phyloP scores from a whole-genome alignment of 2,797 vertebrate species.

The Coracias cyanogaster region DNA sequence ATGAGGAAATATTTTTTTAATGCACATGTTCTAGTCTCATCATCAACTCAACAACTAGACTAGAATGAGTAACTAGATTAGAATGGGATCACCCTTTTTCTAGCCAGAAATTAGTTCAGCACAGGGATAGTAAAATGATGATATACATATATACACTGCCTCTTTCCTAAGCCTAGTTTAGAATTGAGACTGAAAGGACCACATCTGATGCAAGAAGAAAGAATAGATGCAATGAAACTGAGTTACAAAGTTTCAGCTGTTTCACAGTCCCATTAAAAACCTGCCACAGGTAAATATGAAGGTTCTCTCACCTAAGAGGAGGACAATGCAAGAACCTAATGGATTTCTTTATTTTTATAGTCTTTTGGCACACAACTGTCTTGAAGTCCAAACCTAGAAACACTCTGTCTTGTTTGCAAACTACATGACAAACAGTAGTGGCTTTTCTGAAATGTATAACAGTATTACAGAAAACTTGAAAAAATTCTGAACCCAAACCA shows the following conservation, averaged over 20 bases:
- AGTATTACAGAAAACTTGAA: neutral
- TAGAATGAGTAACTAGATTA: neutral
- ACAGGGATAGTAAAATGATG: neutral
- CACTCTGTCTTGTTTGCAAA: neutral
- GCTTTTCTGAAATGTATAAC: neutral
- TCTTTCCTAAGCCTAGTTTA: neutral
- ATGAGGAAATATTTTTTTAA: neutral
- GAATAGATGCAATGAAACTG: neutral
- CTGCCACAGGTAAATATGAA: neutral
- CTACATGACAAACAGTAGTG: neutral
- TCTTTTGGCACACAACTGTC: neutral
- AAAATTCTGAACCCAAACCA: neutral
- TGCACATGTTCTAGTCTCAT: fast-evolving
- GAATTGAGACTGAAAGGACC: neutral
- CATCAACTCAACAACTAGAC: neutral
- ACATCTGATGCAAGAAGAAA: neutral
- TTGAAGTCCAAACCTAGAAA: neutral
- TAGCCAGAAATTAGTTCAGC: neutral
- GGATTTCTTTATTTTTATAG: neutral
- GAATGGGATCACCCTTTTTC: neutral
- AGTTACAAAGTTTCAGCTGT: neutral
- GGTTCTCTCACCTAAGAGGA: neutral
- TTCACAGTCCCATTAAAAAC: neutral
- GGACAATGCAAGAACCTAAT: neutral
- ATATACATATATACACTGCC: neutral